phyloP scores from a whole-genome alignment of 1,140 invertebrate species.

The Drosophila sechellia region DNA sequence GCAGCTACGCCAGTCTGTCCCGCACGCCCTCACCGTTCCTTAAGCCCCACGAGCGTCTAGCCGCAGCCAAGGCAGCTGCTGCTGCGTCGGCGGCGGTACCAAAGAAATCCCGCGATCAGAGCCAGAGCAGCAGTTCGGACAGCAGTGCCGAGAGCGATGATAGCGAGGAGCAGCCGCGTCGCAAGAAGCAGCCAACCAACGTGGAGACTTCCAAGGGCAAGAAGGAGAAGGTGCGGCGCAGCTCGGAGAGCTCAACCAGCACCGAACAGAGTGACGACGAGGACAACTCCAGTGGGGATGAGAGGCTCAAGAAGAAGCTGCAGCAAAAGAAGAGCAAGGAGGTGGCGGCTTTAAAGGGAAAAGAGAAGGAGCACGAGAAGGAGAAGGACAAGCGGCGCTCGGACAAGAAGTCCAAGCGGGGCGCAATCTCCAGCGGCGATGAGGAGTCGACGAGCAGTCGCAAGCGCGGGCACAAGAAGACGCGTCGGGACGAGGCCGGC shows the following conservation, averaged over 20 bases:
- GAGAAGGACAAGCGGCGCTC: conserved; percentile 52
- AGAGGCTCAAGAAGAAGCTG: conserved; percentile 73
- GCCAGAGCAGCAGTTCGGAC: conserved; percentile 84
- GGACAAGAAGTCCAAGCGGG: conserved; percentile 64
- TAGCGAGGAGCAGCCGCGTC: conserved; percentile 61
- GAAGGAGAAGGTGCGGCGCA: conserved; percentile 69
- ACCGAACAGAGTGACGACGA: conserved; percentile 80
- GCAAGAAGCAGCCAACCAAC: conserved; percentile 24
- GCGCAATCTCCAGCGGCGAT: conserved; percentile 31
- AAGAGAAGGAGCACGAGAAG: conserved; percentile 40
- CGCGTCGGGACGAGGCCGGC: conserved; percentile 66
- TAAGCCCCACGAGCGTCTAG: conserved; percentile 88
- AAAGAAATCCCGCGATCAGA: conserved; percentile 84
- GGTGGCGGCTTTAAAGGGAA: conserved; percentile 38
- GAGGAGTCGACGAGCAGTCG: conserved; percentile 43
- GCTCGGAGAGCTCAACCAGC: conserved; percentile 66
- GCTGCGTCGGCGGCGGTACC: conserved; percentile 64
- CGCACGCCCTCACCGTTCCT: conserved; percentile 92
- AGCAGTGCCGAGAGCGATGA: conserved; percentile 76
- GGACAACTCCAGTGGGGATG: conserved; percentile 60
- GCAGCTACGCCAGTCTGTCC: conserved; percentile 87
- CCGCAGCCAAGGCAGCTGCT: conserved; percentile 32
- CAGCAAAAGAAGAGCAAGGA: conserved; percentile 35
- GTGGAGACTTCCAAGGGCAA: conserved; percentile 29
- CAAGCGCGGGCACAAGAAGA: conserved; percentile 77